A percentile compares a stretch with the other conserved stretches of the same genome.
Conservation (phyloP, 2,113 vertebrate species). For the Ifrita kowaldi region DNA sequence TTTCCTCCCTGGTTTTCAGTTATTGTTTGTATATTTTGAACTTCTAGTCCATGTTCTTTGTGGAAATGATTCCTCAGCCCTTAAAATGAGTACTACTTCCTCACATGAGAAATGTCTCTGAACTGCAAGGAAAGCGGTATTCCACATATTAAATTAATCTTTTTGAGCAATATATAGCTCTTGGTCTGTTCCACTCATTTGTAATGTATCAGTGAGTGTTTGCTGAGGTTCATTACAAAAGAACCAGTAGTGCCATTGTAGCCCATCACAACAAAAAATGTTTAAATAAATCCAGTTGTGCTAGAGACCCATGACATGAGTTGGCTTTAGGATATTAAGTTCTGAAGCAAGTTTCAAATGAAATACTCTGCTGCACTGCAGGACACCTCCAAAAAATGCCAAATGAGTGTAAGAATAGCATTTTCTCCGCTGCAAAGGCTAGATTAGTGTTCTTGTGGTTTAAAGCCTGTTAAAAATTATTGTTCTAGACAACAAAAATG, state of each 20-base stretch:
- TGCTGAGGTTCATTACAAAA: neutral
- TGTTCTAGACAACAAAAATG: neutral
- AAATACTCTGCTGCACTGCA: neutral
- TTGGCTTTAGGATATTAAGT: neutral
- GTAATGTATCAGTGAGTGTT: neutral
- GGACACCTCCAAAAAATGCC: neutral
- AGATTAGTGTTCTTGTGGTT: neutral
- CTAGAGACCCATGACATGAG: neutral
- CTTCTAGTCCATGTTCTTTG: neutral
- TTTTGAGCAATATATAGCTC: neutral
- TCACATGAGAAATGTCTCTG: neutral
- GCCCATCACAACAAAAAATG: neutral
- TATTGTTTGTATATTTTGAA: neutral
- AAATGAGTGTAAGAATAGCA: neutral
- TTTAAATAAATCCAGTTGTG: constrained; percentile 23
- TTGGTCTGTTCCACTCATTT: neutral
- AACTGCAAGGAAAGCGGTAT: neutral
- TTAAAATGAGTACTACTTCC: neutral
- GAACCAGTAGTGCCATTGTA: neutral
- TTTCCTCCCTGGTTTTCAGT: neutral
- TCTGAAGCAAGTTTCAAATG: constrained; percentile 11
- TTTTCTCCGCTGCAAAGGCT: neutral
- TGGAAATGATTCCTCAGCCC: neutral
- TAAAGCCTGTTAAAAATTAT: constrained; percentile 31
- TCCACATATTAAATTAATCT: neutral